Base-by-base conservation (phyloP, 2,888 invertebrate genomes). In the Agriopis leucophaearia region DNA sequence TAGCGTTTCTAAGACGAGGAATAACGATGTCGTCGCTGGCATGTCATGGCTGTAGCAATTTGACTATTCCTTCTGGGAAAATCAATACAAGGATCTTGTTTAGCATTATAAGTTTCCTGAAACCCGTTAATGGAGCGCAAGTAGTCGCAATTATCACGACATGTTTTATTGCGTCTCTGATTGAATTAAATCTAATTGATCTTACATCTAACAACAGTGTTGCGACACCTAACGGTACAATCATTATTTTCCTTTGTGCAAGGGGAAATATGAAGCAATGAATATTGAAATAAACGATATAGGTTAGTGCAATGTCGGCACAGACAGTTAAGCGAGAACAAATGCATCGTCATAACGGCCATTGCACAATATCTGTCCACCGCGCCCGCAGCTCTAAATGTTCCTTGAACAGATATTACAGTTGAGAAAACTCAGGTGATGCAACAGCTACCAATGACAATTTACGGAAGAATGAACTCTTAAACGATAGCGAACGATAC, bases 391-490 rank as follows among this genome's bases (percentile, higher is more conserved):
- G 76, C 72, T 77, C 72, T 78, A 70, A 78, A 80, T 78, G 77
- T 79, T 79, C 66, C 71, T 73, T 76, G 73, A 76, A 72, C 74
- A 70, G 73, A 78, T 69, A 63, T 74, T 73, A 71, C 72, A 81
- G 77, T 80, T 81, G 80, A 78, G 80, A 80, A 82, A 84, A 83
- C 74, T 78, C 63, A 65, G 78, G 78, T 82, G 82, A 78, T 78
- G 82, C 81, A 87, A 86, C 78, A 79, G 75, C 79, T 78, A 78
- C 81, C 80, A 80, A 78, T 78, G 79, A 78, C 78, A 81, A 79
- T 83, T 85, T 78, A 82, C 82, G 81, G 86, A 84, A 85, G 81
- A 85, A 77, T 79, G 82, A 78, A 77, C 81, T 80, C 59, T 50
- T 27, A 50, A 38, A 38, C 59, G 78, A 78, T 80, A 68, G 51